Base-by-base conservation (phyloP, 64 coral and sea anemone species). In the Dendrophyllia cribrosa region DNA sequence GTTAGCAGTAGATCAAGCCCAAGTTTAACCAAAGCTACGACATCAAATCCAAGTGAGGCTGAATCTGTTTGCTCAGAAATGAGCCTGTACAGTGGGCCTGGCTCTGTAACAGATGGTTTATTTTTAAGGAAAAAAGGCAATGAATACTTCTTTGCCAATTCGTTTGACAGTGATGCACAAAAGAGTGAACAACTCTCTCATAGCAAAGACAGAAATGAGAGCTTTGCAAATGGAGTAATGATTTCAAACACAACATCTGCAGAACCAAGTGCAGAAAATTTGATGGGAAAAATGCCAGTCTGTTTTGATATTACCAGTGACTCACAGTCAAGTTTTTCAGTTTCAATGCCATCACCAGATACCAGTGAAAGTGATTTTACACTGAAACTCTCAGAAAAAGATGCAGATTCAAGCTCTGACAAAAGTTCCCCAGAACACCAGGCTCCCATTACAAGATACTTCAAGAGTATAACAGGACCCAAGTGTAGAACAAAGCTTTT, bases 361-460 rank as follows among this genome's bases (percentile, higher is more conserved):
- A 22, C 72, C 16, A 77, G 72, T 86, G 95, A 91, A 14, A 94
- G 84, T 74, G 90, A 52, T 67, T 94, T 78, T 75, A 91, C 86
- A 44, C 72, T 84, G 9, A 53, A 74, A 24, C 75, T 88, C 9
- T 86, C 77, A 48, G 88, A 87, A 47, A 86, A 47, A 22, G 77
- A 90, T 1, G 66, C 71, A 49, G 74, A 97, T n/a, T 87, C 65
- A 16, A 45, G 7, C 58, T 86, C 86, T 34, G 59, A 55, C 8
- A 88, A 89, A 53, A 96, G 87, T 47, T 97, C 95, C 20, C 92
- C 91, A 6, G 76, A 93, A 62, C 84, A 72, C 67, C 95, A 97
- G 59, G 90, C 92, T 7, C 93, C 95, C 59, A 97, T 97, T 6
- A 97, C 82, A 73, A 91, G 77, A 66, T 97, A 93, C 53, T 97